phyloP scores from a whole-genome alignment of 2,113 vertebrate genomes.

The Sebastes schlegelii region DNA sequence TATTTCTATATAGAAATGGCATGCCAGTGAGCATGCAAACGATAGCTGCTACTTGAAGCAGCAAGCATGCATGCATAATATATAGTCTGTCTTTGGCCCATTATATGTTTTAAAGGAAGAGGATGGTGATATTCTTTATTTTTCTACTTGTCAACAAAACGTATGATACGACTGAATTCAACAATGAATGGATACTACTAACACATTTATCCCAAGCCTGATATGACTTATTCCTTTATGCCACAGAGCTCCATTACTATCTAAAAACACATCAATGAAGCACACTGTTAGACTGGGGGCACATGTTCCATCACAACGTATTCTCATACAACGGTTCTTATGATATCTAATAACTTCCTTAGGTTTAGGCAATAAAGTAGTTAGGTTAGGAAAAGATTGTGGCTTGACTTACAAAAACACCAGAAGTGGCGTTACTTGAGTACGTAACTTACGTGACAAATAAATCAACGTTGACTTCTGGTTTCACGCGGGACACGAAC shows the following conservation, averaged over 20 bases:
- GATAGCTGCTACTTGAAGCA: conserved; percentile 1
- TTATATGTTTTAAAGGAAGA: neutral
- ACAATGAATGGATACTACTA: neutral
- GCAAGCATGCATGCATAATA: neutral
- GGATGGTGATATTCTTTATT: neutral
- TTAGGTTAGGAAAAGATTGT: no score
- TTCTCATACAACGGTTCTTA: no score
- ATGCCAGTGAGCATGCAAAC: neutral
- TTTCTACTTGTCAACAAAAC: neutral
- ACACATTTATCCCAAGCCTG: neutral
- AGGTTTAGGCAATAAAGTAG: no score
- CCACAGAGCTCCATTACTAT: neutral
- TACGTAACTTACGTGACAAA: no score
- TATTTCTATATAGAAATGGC: conserved; percentile 13
- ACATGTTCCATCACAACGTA: neutral
- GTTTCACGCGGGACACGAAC: no score
- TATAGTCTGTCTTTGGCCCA: neutral
- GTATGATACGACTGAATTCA: neutral
- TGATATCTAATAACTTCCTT: no score
- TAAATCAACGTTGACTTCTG: no score
- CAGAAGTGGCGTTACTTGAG: no score
- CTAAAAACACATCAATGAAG: neutral
- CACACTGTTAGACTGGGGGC: no score
- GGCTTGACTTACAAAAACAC: no score
- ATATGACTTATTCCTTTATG: neutral